These are phyloP conservation scores for Knipowitschia caucasica DNA, from an alignment of 2,797 vertebrate species.

Conservation along the genomic window DNA sequence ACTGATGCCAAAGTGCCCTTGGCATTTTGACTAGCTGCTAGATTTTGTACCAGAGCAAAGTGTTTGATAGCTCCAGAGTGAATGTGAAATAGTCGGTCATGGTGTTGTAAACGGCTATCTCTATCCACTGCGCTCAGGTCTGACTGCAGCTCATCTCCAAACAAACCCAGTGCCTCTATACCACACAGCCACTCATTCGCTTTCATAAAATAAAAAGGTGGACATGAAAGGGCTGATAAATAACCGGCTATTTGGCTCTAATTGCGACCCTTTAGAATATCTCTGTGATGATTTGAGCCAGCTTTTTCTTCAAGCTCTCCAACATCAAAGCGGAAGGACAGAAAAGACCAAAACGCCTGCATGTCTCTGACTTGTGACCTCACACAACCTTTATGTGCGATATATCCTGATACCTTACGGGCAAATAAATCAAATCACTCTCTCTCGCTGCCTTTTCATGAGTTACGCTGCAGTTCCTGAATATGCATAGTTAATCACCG, in stretches of 20 bases:
- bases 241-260: slow-evolving; percentile 64
- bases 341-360: slow-evolving; percentile 61
- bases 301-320: slow-evolving; percentile 62
- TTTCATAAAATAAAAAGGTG: slow-evolving; percentile 72
- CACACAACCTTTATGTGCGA: slow-evolving; percentile 37
- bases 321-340: slow-evolving; percentile 64
- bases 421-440: slow-evolving; percentile 62
- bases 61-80: slow-evolving; percentile 56
- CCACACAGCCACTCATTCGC: slow-evolving; percentile 64
- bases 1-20: slow-evolving; percentile 44
- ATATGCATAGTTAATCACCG: slow-evolving; percentile 66
- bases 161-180: slow-evolving; percentile 46
- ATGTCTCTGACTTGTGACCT: slow-evolving; percentile 63
- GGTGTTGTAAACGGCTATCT: slow-evolving; percentile 46
- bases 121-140: slow-evolving; percentile 32
- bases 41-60: slow-evolving; percentile 41
- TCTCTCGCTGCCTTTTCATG: slow-evolving; percentile 55
- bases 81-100: slow-evolving; percentile 51
- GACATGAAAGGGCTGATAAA: slow-evolving; percentile 74
- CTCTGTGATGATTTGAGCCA: slow-evolving; percentile 66
- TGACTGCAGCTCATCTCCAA: slow-evolving; percentile 42
- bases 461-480: slow-evolving; percentile 52
- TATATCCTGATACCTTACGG: slow-evolving; percentile 49
- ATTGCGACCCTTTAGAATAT: slow-evolving; percentile 74
- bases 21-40: slow-evolving; percentile 52